Percentiles rank a stretch among this genome's conserved stretches.
These are phyloP conservation scores for Myioborus miniatus DNA, from an alignment of 2,797 vertebrate species.

Conservation along the genomic window DNA sequence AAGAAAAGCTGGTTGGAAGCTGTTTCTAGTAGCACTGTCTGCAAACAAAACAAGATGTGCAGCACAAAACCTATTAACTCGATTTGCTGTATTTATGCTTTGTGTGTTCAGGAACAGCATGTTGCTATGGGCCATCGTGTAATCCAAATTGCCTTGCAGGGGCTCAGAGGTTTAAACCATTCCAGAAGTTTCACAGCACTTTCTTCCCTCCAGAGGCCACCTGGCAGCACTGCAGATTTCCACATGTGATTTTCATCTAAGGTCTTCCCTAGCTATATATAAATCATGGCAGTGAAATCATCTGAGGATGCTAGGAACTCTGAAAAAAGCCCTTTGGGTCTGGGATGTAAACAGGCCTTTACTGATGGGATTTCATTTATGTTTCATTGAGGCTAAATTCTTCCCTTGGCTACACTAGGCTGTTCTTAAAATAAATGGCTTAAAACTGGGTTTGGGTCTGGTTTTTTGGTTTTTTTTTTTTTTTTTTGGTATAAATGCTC, in stretches of 20 bases:
- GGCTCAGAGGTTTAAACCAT: slow-evolving; percentile 39
- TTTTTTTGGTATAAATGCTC: neutral
- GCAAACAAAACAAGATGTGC: slow-evolving; percentile 57
- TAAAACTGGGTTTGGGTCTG: neutral
- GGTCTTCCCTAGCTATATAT: neutral
- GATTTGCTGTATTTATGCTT: slow-evolving; percentile 53
- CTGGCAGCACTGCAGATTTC: slow-evolving; percentile 42
- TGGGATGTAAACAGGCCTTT: neutral
- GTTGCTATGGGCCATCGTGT: slow-evolving; percentile 49
- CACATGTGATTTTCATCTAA: slow-evolving; percentile 53
- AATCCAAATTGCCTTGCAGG: slow-evolving; percentile 55
- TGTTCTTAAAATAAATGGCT: slow-evolving; percentile 13
- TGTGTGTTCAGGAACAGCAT: slow-evolving; percentile 51
- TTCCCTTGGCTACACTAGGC: neutral
- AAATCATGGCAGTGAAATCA: slow-evolving; percentile 32
- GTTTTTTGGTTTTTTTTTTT: too few species aligned
- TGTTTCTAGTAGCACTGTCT: slow-evolving; percentile 34
- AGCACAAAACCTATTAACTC: slow-evolving; percentile 48
- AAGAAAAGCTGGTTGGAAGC: slow-evolving; percentile 9
- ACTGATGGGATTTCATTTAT: slow-evolving; percentile 3
- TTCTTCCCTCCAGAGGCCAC: slow-evolving; percentile 50
- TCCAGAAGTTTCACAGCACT: slow-evolving; percentile 59
- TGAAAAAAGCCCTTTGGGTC: neutral
- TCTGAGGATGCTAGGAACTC: neutral
- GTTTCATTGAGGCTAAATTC: neutral